Conservation (phyloP, 2,797 vertebrate species). For the Arctocebus calabarensis region DNA sequence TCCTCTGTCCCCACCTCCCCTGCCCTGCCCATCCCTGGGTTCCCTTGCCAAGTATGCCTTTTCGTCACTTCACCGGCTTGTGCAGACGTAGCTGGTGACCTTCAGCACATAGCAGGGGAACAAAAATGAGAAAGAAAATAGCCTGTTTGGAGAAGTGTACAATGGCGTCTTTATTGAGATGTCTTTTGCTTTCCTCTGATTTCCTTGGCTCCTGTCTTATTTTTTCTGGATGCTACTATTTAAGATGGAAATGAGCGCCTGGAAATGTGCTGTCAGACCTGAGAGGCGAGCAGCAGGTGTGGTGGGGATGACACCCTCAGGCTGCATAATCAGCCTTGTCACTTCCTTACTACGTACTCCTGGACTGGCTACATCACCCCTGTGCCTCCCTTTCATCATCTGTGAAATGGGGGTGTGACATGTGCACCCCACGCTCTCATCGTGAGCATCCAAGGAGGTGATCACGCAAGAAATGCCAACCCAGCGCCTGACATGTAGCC, state of each 20-base stretch:
- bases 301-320: fast-evolving
- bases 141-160: constrained; percentile 49
- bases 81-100: constrained; percentile 61
- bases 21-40: background rate
- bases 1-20: background rate
- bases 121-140: constrained; percentile 37
- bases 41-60: constrained; percentile 64
- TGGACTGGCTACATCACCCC: background rate
- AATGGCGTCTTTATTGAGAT: constrained; percentile 68
- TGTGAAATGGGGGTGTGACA: background rate
- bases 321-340: background rate
- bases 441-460: background rate
- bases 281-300: background rate
- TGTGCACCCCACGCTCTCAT: fast-evolving
- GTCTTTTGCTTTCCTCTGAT: background rate
- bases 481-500: fast-evolving
- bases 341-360: background rate
- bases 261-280: background rate
- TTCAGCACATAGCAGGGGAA: constrained; percentile 38
- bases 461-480: no score
- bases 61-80: constrained; percentile 50
- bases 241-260: background rate
- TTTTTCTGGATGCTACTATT: constrained; percentile 11
- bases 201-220: background rate
- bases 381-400: background rate